Evolutionary conservation across 1,140 invertebrate genomes (phyloP).

Genomic region (Plodia interpunctella): DNA sequence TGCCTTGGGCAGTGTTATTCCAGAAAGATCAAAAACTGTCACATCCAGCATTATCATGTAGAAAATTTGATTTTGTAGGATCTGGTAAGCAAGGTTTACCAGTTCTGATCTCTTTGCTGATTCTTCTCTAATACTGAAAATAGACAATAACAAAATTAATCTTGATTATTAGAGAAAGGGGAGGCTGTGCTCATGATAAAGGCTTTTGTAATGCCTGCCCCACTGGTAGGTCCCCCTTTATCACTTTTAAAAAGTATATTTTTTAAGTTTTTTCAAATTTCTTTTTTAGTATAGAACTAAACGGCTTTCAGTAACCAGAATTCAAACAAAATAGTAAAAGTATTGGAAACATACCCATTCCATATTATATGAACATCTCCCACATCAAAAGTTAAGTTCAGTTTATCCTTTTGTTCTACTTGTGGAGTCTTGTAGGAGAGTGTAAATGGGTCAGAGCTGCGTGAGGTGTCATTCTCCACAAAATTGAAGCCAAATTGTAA

Average conservation of each 20-base stretch:
- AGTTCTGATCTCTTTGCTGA: conserved; percentile 32
- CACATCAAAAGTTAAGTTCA: conserved; percentile 53
- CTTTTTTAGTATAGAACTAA: too few relatives aligned
- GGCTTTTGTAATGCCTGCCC: too few relatives aligned
- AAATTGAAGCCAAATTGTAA: conserved; percentile 55
- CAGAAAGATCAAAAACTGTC: conserved; percentile 45
- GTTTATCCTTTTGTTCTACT: conserved; percentile 47
- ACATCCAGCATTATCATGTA: conserved; percentile 45
- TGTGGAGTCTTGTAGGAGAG: conserved; percentile 47
- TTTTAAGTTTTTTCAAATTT: too few relatives aligned
- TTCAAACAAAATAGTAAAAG: conserved; percentile 9
- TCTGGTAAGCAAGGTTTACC: conserved; percentile 44
- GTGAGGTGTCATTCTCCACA: conserved; percentile 52
- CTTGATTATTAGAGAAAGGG: too few relatives aligned
- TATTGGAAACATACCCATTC: conserved; percentile 44
- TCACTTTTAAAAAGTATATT: too few relatives aligned
- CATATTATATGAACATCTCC: conserved; percentile 57
- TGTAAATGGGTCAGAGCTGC: conserved; percentile 42
- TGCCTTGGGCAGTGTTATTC: conserved; percentile 49
- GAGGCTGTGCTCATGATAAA: too few relatives aligned
- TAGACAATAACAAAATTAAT: too few relatives aligned
- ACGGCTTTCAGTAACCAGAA: not conserved
- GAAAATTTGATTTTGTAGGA: conserved; percentile 58
- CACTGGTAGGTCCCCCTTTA: too few relatives aligned
- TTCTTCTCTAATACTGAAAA: conserved; percentile 49